phyloP scores from a whole-genome alignment of 2,888 invertebrate species.

The Euspilapteryx auroguttella region DNA sequence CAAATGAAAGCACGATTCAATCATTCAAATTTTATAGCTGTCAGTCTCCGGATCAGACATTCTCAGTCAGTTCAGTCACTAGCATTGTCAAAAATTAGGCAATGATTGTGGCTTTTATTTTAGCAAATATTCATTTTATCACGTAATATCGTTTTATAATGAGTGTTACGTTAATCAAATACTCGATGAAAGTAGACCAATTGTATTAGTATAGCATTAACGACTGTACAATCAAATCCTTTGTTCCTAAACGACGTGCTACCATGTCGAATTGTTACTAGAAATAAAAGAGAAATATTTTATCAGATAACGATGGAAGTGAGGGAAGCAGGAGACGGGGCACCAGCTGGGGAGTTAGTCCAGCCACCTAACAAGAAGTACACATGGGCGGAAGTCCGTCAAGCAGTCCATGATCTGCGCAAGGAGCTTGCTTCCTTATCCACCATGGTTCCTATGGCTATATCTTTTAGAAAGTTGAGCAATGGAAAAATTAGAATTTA shows the following conservation, averaged over 20 bases:
- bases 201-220: constrained; percentile 13
- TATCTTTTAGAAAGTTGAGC: constrained; percentile 76
- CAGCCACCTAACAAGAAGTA: constrained; percentile 38
- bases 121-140: constrained; percentile 16
- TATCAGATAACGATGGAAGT: too few relatives aligned
- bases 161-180: constrained; percentile 15
- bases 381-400: constrained; percentile 80
- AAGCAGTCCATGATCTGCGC: constrained; percentile 78
- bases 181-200: constrained; percentile 18
- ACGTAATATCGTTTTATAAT: constrained; percentile 19
- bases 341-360: constrained; percentile 36
- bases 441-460: constrained; percentile 79
- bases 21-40: too few relatives aligned
- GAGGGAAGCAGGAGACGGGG: constrained; percentile 48
- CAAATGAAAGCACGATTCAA: too few relatives aligned
- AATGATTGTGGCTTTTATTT: too few relatives aligned
- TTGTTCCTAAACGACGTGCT: constrained; percentile 5
- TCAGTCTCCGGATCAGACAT: too few relatives aligned
- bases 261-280: not conserved
- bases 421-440: constrained; percentile 78
- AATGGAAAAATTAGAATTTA: constrained; percentile 85
- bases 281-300: not conserved
- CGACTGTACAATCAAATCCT: constrained; percentile 3
- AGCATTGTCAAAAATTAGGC: too few relatives aligned
- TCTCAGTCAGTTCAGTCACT: too few relatives aligned